A percentile compares a stretch with the other conserved stretches of the same genome.
Conservation (phyloP, 2,888 invertebrate species). For the Andrena praecox region DNA sequence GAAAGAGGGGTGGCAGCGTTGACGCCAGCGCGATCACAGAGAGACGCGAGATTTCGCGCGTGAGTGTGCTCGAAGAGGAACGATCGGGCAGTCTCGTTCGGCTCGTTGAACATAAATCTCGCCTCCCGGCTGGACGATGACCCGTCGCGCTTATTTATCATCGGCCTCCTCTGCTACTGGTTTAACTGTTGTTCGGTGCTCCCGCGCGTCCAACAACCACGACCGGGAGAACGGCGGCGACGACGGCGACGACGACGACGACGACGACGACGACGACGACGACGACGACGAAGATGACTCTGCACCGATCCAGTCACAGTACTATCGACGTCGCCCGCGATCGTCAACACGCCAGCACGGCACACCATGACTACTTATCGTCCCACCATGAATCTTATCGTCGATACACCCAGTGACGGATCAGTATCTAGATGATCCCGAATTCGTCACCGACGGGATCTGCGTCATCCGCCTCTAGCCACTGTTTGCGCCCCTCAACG, state of each 20-base stretch:
- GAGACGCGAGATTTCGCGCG: constrained; percentile 41
- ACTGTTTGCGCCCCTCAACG: constrained; percentile 3
- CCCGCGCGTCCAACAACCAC: constrained; percentile 26
- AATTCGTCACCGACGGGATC: constrained; percentile 24
- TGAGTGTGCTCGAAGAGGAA: constrained; percentile 51
- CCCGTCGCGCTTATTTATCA: constrained; percentile 78
- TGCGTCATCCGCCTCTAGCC: not conserved
- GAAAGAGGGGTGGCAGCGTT: constrained; percentile 33
- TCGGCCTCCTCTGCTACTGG: constrained; percentile 57
- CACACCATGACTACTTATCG: not conserved
- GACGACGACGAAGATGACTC: not conserved
- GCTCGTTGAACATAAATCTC: constrained; percentile 80
- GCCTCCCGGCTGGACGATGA: constrained; percentile 79
- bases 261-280: not conserved
- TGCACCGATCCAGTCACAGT: no score
- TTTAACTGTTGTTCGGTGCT: constrained; percentile 62
- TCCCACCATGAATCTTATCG: constrained; percentile 2
- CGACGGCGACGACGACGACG: not conserved
- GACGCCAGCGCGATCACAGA: constrained; percentile 30
- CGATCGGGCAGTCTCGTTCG: constrained; percentile 69
- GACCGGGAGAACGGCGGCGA: not conserved
- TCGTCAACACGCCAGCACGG: no score
- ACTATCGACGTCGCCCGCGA: no score
- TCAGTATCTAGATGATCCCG: not conserved
- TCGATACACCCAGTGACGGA: not conserved